These are phyloP conservation scores for Chironomus striatipennis DNA, from an alignment of 1,140 invertebrate genomes.

Conservation along the genomic window DNA sequence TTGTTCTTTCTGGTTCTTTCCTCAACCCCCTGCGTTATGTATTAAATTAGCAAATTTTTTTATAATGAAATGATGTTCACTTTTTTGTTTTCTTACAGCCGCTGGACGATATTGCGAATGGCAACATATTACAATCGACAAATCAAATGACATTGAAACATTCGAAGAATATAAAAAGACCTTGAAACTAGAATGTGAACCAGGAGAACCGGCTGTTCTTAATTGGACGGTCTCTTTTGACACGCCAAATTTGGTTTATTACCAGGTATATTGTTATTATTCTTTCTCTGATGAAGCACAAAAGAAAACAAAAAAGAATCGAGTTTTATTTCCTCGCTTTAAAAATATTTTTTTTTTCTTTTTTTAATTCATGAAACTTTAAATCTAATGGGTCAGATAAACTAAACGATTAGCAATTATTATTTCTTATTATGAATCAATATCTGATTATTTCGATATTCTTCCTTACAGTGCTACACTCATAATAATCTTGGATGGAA, in stretches of 20 bases:
- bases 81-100: constrained; percentile 37
- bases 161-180: constrained; percentile 71
- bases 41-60: too few species aligned
- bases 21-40: too few species aligned
- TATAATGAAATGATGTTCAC: too few species aligned
- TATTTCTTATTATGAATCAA: background rate
- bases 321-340: too few species aligned
- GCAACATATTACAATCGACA: constrained; percentile 35
- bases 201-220: constrained; percentile 60
- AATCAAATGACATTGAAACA: constrained; percentile 51
- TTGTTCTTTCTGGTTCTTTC: too few species aligned
- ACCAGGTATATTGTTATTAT: constrained; percentile 62
- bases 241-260: constrained; percentile 74
- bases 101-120: constrained; percentile 65
- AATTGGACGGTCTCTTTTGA: constrained; percentile 74
- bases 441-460: constrained; percentile 17
- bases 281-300: too few species aligned
- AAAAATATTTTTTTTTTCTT: too few species aligned
- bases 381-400: constrained; percentile 25
- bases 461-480: constrained; percentile 69
- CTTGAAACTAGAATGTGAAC: constrained; percentile 61
- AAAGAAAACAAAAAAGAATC: too few species aligned
- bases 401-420: constrained; percentile 2
- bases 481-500: constrained; percentile 90
- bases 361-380: too few species aligned